Evolutionary conservation across 2,797 vertebrate species (phyloP).

Genomic region (Xenops minutus): DNA sequence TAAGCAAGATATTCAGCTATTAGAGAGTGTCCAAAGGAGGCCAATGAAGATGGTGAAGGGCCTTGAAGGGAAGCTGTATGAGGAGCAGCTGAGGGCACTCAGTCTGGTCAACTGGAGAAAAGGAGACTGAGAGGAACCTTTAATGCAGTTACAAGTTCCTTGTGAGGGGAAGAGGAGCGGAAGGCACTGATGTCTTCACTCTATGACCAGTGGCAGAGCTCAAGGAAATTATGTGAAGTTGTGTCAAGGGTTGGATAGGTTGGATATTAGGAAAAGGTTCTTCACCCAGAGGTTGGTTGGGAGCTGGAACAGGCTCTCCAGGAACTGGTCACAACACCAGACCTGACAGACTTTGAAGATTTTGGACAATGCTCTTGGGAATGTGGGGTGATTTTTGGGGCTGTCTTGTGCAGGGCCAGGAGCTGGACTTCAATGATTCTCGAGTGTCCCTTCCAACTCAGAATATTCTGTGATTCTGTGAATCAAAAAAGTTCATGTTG

Average conservation of each 20-base stretch:
- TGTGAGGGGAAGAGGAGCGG: neutral
- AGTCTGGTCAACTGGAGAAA: neutral
- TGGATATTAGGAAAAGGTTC: neutral
- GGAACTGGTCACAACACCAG: neutral
- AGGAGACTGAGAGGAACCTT: neutral
- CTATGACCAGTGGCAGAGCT: neutral
- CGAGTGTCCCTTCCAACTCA: neutral
- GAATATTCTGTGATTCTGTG: neutral
- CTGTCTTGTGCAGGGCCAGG: neutral
- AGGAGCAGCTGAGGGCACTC: neutral
- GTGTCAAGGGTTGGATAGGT: neutral
- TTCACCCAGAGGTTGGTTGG: neutral
- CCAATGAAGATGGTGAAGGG: rapidly evolving
- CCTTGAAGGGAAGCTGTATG: neutral
- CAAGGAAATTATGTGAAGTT: neutral
- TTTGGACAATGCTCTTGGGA: neutral
- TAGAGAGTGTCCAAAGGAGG: neutral
- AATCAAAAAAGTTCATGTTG: neutral
- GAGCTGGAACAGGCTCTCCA: neutral
- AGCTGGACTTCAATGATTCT: neutral
- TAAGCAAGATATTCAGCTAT: neutral
- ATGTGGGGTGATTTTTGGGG: neutral
- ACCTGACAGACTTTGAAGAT: neutral
- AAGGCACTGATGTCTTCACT: neutral
- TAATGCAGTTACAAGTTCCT: neutral